Percentiles rank a stretch among this genome's conserved stretches.
These are phyloP conservation scores for Grantiella picta DNA, from an alignment of 2,113 vertebrate genomes.

Conservation along the genomic window DNA sequence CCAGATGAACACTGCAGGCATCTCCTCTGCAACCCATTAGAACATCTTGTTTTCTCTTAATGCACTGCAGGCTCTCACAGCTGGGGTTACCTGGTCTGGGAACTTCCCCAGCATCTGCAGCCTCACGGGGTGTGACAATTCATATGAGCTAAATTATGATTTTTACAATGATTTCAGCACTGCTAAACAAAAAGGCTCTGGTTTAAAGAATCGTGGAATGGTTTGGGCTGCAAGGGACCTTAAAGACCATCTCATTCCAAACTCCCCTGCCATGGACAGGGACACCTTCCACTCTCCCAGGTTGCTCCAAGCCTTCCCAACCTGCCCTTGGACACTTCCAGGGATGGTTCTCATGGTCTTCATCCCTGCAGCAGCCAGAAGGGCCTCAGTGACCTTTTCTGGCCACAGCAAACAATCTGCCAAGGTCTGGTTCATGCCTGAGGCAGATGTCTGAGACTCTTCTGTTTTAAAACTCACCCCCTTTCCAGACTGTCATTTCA, in stretches of 20 bases:
- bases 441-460: background rate
- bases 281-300: background rate
- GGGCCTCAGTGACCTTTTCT: background rate
- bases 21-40: background rate
- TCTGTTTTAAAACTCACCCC: background rate
- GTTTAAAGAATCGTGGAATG: background rate
- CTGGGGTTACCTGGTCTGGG: background rate
- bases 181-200: background rate
- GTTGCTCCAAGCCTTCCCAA: background rate
- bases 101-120: background rate
- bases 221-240: background rate
- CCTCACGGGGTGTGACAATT: background rate
- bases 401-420: background rate
- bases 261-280: background rate
- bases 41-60: background rate
- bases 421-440: background rate
- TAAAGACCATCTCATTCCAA: background rate
- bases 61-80: background rate
- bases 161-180: background rate
- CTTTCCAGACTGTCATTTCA: background rate
- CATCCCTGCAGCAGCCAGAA: background rate
- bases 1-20: background rate
- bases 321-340: background rate
- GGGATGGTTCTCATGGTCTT: background rate
- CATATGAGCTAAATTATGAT: fast-evolving